phyloP scores from a whole-genome alignment of 2,797 vertebrate species.

The Periparus ater region DNA sequence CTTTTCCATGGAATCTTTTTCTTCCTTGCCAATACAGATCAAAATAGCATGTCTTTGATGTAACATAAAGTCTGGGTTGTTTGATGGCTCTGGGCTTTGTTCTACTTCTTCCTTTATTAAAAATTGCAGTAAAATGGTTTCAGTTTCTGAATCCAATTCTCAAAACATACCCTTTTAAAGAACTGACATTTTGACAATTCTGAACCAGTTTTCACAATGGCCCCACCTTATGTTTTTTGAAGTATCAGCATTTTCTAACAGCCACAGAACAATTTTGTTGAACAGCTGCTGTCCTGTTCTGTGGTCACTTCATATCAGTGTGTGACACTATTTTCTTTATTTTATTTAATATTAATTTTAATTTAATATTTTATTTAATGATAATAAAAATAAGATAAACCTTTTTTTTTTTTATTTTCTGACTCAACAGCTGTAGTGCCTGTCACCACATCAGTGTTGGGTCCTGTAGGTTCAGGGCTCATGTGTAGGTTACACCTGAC shows the following conservation, averaged over 20 bases:
- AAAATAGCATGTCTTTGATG: background rate
- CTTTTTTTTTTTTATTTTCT: too few relatives aligned
- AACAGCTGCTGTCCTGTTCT: background rate
- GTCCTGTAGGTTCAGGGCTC: background rate
- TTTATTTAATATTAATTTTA: too few relatives aligned
- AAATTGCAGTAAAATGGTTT: background rate
- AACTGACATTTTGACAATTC: background rate
- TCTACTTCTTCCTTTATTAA: background rate
- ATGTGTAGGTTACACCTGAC: background rate
- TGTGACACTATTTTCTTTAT: background rate
- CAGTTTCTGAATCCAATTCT: background rate
- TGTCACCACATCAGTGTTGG: background rate
- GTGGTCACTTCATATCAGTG: background rate
- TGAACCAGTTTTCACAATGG: background rate
- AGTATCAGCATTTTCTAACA: background rate
- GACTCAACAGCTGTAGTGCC: background rate
- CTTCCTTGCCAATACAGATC: background rate
- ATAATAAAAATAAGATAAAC: too few relatives aligned
- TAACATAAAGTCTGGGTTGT: background rate
- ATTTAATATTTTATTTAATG: too few relatives aligned
- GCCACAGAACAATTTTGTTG: background rate
- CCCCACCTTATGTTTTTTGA: background rate
- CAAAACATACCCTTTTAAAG: background rate
- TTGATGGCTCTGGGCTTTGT: background rate
- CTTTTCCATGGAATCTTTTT: background rate